Evolutionary conservation across 2,113 vertebrate genomes (phyloP), one percentile per base, ranked within the genome.

Genomic region (Rhagologus leucostigma): DNA sequence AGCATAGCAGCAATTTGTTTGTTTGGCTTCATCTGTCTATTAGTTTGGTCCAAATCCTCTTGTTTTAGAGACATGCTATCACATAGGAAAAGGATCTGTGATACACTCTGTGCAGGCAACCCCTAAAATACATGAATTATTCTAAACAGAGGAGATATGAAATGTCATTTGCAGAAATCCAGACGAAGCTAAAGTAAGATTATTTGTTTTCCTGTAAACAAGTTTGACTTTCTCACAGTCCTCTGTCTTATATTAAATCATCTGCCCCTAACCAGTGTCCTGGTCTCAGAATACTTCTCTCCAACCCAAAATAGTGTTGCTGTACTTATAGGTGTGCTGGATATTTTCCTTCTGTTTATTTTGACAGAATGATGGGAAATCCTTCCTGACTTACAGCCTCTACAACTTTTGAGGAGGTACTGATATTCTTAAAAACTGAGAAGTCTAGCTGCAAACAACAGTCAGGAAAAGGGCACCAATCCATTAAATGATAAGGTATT

Each of bases 11-110:
- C 85, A 87, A 46, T 93, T 95, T 95, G 96, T 96, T 96, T 94
- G 91, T 96, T 94, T 96, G 93, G 67, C 77, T 96, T 96, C 89
- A 91, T 94, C 81, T 96, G 88, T 94, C 88, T 92, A 42, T 94
- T 94, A 93, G 81, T 94, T 96, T 90, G 83, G 64, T 95, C 87
- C 94, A 93, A 97, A 90, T 95, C 63, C 74, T 93, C 67, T 69
- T 86, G 57, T 85, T 95, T 83, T 79, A 73, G 87, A 96, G 80
- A 87, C 65, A 41, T 39, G 5, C 65, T 63, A 78, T 46, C 74
- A 85, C 46, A n/a, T 35, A 69, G 35, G 44, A 57, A 73, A 80
- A 50, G 30, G 83, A 91, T 81, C 65, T 76, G 67, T 76, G 84
- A 80, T 89, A 35, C 10, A 47, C 56, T 87, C 56, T 44, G 6